These are phyloP conservation scores for Chloropsis hardwickii DNA, from an alignment of 2,113 vertebrate genomes.

Conservation along the genomic window DNA sequence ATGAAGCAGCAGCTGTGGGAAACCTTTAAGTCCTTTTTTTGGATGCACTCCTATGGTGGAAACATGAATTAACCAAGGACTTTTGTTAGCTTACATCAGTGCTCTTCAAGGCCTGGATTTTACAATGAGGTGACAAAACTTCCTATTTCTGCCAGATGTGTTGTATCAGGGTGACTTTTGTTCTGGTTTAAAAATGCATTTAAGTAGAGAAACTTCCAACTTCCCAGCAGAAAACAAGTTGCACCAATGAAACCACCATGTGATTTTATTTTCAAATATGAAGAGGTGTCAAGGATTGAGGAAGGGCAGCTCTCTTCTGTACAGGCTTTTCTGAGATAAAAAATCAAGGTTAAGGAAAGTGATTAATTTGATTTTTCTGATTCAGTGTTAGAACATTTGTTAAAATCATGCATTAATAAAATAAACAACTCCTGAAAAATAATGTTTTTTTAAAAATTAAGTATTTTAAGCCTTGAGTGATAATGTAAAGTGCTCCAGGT, in stretches of 20 bases:
- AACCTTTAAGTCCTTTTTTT: not conserved
- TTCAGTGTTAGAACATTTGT: not conserved
- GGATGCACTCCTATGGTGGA: not conserved
- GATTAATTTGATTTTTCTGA: not conserved
- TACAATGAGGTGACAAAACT: not conserved
- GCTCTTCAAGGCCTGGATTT: not conserved
- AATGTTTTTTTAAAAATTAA: not conserved
- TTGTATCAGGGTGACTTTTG: not conserved
- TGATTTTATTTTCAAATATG: not conserved
- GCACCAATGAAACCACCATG: not conserved
- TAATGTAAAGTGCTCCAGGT: not conserved
- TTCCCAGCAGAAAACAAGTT: not conserved
- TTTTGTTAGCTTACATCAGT: fast-evolving
- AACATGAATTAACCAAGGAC: not conserved
- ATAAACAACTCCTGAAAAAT: not conserved
- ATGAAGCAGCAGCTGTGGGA: not conserved
- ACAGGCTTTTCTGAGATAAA: not conserved
- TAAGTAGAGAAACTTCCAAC: not conserved
- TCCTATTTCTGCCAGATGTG: not conserved
- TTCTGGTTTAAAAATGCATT: not conserved
- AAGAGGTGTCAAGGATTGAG: not conserved
- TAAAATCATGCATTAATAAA: not conserved
- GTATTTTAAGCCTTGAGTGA: not conserved
- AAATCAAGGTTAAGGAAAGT: not conserved
- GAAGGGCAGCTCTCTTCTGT: not conserved